A percentile compares a stretch with the other conserved stretches of the same genome.
Evolutionary conservation across 2,888 invertebrate species (phyloP).

Genomic region (Capitulum mitella): DNA sequence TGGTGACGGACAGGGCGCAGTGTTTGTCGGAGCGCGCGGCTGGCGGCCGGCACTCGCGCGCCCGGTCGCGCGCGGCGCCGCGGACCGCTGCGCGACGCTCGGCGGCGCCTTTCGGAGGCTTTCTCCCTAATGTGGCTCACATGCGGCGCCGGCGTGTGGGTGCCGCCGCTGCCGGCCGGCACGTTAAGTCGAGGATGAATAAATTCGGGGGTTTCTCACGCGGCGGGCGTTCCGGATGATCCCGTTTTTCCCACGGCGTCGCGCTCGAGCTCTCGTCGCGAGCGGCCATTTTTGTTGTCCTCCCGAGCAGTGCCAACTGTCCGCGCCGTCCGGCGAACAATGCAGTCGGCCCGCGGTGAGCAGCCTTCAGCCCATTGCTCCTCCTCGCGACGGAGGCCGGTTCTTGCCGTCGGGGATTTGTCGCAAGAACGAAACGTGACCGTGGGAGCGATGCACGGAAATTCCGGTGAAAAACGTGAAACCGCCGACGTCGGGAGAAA

Average conservation of each 20-base stretch:
- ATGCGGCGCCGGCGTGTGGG: background rate
- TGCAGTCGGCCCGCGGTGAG: background rate
- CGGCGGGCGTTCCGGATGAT: background rate
- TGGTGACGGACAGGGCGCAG: background rate
- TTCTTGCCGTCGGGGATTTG: background rate
- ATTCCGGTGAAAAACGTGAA: background rate
- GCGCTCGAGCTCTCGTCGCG: background rate
- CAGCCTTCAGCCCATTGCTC: too few species aligned
- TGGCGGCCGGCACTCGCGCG: background rate
- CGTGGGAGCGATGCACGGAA: background rate
- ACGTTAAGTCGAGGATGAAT: too few species aligned
- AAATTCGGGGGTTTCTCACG: background rate
- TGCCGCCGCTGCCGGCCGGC: background rate
- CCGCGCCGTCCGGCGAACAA: background rate
- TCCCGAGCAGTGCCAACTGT: too few species aligned
- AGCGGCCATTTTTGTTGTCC: background rate
- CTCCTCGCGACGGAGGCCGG: background rate
- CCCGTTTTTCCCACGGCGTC: background rate
- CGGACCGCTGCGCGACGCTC: background rate
- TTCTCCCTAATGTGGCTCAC: background rate
- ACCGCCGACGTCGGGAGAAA: background rate
- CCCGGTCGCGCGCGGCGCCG: too few species aligned
- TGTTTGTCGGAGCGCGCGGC: background rate
- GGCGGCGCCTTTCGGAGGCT: background rate
- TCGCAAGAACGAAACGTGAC: background rate